Conservation (phyloP, 2,113 vertebrate species). For the Poecilia latipinna region DNA sequence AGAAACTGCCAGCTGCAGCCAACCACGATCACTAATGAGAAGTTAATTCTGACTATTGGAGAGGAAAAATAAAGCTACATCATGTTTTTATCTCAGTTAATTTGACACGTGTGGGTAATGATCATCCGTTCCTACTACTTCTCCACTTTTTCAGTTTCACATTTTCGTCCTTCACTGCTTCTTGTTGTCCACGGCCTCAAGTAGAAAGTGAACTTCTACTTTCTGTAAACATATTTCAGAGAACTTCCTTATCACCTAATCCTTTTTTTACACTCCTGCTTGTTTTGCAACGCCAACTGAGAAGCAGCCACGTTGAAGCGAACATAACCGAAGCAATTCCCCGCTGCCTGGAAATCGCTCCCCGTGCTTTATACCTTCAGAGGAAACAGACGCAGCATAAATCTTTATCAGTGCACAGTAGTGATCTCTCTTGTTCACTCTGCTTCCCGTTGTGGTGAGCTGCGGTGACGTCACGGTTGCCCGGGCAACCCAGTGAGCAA, state of each 20-base stretch:
- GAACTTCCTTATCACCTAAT: no score
- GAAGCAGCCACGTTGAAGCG: neutral
- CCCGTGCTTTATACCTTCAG: neutral
- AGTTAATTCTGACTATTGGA: neutral
- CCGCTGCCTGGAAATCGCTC: neutral
- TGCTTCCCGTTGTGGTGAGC: conserved; percentile 26
- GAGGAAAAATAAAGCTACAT: neutral
- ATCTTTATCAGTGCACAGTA: conserved; percentile 17
- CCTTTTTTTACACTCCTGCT: neutral
- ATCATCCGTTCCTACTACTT: no score
- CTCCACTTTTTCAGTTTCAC: no score
- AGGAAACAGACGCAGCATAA: conserved; percentile 5
- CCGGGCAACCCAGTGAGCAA: conserved; percentile 73
- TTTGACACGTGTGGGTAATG: no score
- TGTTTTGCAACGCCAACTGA: neutral
- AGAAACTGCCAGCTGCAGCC: no score
- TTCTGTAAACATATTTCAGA: neutral
- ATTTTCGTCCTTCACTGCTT: no score
- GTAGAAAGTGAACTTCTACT: neutral
- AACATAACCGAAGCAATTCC: neutral
- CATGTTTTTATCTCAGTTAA: neutral
- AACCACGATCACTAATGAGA: no score
- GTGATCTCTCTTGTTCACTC: conserved; percentile 15
- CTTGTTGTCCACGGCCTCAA: no score
- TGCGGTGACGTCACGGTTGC: conserved; percentile 78